Evolutionary conservation across 2,113 vertebrate species (phyloP).

Genomic region (Scomber scombrus): DNA sequence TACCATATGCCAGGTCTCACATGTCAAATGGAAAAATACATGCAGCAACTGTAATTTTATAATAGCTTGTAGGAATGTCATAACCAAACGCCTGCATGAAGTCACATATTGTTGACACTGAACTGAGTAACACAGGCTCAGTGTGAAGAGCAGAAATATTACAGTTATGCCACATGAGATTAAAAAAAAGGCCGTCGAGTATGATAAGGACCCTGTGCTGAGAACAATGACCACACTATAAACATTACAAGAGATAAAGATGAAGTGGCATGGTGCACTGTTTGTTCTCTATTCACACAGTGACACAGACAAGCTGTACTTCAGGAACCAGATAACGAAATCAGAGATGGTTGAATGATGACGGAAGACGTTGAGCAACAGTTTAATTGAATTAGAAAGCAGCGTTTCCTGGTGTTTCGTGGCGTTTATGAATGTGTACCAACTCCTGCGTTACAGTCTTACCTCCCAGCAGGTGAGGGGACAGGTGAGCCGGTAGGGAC

Average conservation of each 20-base stretch:
- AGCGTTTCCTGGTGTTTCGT: background rate
- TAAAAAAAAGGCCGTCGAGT: background rate
- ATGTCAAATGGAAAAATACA: conserved; percentile 65
- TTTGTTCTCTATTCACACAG: background rate
- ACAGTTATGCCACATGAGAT: background rate
- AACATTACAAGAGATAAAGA: background rate
- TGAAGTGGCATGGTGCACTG: background rate
- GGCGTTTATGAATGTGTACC: background rate
- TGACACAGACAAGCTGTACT: background rate
- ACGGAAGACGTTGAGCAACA: background rate
- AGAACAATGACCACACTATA: background rate
- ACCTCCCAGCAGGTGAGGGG: conserved; percentile 95
- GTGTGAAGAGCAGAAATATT: background rate
- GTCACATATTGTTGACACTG: conserved; percentile 1
- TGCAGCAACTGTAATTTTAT: conserved; percentile 1
- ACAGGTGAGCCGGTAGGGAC: conserved; percentile 93
- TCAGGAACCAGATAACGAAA: conserved; percentile 5
- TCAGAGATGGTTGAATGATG: background rate
- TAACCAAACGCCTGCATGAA: conserved; percentile 19
- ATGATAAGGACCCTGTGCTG: background rate
- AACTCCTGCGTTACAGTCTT: conserved; percentile 59
- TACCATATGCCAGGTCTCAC: conserved; percentile 51
- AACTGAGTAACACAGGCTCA: background rate
- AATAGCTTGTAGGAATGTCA: background rate
- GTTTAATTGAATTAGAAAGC: background rate